phyloP scores from a whole-genome alignment of 2,888 invertebrate genomes.

The Eumacrocentrus americanus region DNA sequence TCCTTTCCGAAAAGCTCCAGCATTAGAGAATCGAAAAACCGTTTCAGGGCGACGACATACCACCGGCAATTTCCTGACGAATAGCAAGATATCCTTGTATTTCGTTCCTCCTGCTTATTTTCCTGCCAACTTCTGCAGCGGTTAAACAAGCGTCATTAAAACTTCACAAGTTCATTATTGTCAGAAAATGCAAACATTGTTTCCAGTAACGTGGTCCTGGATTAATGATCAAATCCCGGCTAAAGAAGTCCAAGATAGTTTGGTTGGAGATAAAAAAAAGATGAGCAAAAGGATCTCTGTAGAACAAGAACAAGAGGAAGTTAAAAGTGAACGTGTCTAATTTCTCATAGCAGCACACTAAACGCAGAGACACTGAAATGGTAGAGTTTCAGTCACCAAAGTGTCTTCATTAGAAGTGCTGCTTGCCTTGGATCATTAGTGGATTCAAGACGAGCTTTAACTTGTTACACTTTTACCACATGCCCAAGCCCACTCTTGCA shows the following conservation, averaged over 20 bases:
- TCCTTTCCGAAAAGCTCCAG: slow-evolving; percentile 8
- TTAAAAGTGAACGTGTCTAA: slow-evolving; percentile 9
- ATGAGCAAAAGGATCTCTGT: not conserved
- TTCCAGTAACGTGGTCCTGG: slow-evolving; percentile 9
- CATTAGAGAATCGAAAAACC: slow-evolving; percentile 17
- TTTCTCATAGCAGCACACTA: not conserved
- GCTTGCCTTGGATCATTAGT: not conserved
- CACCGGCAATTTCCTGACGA: too few species aligned
- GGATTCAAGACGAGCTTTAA: too few species aligned
- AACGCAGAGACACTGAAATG: not conserved
- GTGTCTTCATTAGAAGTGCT: not conserved
- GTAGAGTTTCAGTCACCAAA: slow-evolving; percentile 2
- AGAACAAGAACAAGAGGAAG: not conserved
- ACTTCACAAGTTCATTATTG: not conserved
- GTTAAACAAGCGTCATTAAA: slow-evolving; percentile 13
- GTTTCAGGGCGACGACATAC: slow-evolving; percentile 3
- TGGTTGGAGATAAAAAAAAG: not conserved
- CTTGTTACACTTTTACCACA: too few species aligned
- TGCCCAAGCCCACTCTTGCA: too few species aligned
- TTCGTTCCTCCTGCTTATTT: not conserved
- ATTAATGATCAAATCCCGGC: slow-evolving; percentile 16
- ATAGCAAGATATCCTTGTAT: not conserved
- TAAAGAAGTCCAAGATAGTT: not conserved
- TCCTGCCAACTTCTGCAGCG: not conserved
- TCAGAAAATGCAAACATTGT: slow-evolving; percentile 2